Conservation (phyloP, 2,888 invertebrate species). For the Cacoxenus indagator region DNA sequence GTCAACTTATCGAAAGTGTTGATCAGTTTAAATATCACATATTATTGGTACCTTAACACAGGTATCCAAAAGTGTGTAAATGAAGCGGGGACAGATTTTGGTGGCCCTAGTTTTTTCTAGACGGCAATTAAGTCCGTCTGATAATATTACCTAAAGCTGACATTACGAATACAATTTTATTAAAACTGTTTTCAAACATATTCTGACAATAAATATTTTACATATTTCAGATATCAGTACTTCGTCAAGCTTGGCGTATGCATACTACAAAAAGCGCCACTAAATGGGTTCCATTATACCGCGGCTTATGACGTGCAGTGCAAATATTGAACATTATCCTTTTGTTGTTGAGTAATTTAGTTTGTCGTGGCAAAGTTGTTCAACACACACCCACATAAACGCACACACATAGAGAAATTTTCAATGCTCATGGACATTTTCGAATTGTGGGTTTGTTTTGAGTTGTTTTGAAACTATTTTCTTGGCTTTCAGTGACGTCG, state of each 20-base stretch:
- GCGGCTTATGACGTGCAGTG: neutral
- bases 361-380: neutral
- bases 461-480: neutral
- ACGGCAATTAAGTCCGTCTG: no score
- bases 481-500: neutral
- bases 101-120: no score
- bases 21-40: no score
- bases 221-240: no score
- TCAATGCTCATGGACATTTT: neutral
- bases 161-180: no score
- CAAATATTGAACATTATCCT: neutral
- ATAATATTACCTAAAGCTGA: no score
- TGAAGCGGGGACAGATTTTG: no score
- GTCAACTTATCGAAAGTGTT: no score
- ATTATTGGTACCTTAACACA: no score
- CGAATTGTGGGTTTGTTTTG: slow-evolving; percentile 12
- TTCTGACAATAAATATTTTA: no score
- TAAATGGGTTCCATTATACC: neutral
- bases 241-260: neutral
- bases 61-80: no score
- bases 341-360: neutral
- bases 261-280: neutral
- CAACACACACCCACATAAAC: neutral
- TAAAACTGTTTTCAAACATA: no score
- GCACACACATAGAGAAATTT: neutral